Evolutionary conservation across 1,140 invertebrate genomes (phyloP).

Genomic region (Potamilus streckersoni): DNA sequence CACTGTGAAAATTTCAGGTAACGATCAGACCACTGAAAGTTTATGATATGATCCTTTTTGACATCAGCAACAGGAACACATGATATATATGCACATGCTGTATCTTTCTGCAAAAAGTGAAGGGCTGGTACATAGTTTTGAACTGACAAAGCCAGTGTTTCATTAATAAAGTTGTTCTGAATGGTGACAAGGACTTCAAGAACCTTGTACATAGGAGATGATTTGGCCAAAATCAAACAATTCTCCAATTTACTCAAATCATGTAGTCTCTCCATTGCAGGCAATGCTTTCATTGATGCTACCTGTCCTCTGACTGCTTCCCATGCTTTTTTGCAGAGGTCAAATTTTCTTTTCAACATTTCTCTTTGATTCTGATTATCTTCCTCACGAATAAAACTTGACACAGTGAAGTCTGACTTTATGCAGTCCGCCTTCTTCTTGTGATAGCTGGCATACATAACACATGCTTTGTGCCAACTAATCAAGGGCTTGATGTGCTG

Average conservation of each 20-base stretch:
- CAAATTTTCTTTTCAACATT: conserved; percentile 7
- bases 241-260: conserved; percentile 9
- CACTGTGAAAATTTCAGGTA: conserved; percentile 6
- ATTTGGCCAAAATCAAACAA: conserved; percentile 10
- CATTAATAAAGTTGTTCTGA: conserved; percentile 18
- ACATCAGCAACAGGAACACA: conserved; percentile 13
- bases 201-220: conserved; percentile 7
- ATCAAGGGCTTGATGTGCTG: too few relatives aligned
- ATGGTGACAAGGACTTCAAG: conserved; percentile 3
- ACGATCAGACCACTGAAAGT: neutral
- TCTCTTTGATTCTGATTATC: neutral
- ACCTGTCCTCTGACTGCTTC: neutral
- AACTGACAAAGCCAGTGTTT: neutral
- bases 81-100: conserved; percentile 1
- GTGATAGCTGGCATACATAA: too few relatives aligned
- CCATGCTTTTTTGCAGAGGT: conserved; percentile 7
- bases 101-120: conserved; percentile 5
- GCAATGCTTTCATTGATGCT: neutral
- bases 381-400: neutral
- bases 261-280: neutral
- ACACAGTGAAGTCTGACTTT: neutral
- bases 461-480: too few relatives aligned
- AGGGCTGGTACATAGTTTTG: conserved; percentile 6
- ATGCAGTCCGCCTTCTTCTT: too few relatives aligned
- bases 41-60: conserved; percentile 6